A percentile compares a stretch with the other conserved stretches of the same genome.
phyloP scores from a whole-genome alignment of 2,113 vertebrate species.

The Lasiurus cinereus region DNA sequence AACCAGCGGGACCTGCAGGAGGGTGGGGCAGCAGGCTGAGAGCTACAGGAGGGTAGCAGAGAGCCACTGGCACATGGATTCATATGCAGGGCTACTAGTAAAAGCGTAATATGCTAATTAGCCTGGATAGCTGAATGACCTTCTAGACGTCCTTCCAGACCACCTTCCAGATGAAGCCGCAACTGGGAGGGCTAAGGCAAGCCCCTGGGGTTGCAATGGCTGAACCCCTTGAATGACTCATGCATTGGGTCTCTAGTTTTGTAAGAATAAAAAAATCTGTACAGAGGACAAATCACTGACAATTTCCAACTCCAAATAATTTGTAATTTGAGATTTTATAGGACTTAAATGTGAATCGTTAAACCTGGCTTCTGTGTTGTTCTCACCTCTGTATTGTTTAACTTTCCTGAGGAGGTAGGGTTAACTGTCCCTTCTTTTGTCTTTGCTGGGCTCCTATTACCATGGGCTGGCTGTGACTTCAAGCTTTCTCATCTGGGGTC shows the following conservation, averaged over 20 bases:
- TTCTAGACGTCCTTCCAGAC: too few relatives aligned
- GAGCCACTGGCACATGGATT: too few relatives aligned
- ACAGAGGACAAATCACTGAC: not conserved
- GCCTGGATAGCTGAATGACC: too few relatives aligned
- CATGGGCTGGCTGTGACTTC: not conserved
- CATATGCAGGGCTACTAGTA: too few relatives aligned
- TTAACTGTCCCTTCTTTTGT: not conserved
- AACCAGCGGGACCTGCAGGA: too few relatives aligned
- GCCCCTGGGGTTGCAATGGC: too few relatives aligned
- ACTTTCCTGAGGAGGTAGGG: accelerated
- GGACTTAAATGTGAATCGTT: not conserved
- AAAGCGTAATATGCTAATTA: too few relatives aligned
- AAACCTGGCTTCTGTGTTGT: not conserved
- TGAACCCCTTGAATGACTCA: too few relatives aligned
- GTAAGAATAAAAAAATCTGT: not conserved
- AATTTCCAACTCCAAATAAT: not conserved
- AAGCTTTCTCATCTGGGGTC: not conserved
- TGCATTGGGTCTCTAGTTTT: not conserved
- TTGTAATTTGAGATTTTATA: not conserved
- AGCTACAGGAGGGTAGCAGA: too few relatives aligned
- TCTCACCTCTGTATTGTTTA: not conserved
- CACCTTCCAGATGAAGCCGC: too few relatives aligned
- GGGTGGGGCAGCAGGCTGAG: too few relatives aligned
- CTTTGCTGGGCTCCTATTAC: not conserved
- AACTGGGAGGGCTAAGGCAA: too few relatives aligned